Percentiles rank a stretch among this genome's conserved stretches.
phyloP scores from a whole-genome alignment of 2,888 invertebrate species.

The Pristionchus mayeri region DNA sequence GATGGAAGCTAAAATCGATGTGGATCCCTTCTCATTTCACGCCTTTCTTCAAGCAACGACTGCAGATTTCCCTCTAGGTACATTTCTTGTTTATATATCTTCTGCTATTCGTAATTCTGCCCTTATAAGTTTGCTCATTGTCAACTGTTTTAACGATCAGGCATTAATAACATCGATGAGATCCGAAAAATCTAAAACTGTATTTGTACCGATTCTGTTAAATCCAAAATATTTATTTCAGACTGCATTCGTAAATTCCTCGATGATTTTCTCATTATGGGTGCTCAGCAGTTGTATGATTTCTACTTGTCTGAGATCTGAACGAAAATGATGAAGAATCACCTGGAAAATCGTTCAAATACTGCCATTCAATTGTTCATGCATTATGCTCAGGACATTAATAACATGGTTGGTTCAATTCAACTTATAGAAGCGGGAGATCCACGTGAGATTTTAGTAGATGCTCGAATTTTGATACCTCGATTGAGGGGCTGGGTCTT shows the following conservation, averaged over 20 bases:
- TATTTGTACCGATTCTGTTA: neutral
- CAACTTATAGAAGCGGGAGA: neutral
- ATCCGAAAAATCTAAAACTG: neutral
- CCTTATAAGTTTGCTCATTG: too few relatives aligned
- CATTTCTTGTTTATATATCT: too few relatives aligned
- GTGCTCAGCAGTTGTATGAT: neutral
- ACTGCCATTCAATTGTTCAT: neutral
- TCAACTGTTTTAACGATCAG: too few relatives aligned
- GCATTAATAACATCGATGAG: too few relatives aligned
- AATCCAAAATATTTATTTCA: neutral
- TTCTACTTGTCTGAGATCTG: too few relatives aligned
- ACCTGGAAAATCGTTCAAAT: neutral
- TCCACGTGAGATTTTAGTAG: too few relatives aligned
- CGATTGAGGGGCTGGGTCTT: too few relatives aligned
- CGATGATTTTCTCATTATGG: neutral
- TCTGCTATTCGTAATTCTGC: neutral
- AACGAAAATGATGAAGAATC: neutral
- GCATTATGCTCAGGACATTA: neutral
- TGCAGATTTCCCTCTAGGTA: neutral
- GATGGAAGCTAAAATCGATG: neutral
- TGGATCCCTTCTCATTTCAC: neutral
- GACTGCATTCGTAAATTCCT: neutral
- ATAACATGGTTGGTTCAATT: neutral
- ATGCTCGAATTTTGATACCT: too few relatives aligned
- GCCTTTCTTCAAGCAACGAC: neutral